These are phyloP conservation scores for Magallana gigas DNA, from an alignment of 1,140 invertebrate species.

Conservation along the genomic window DNA sequence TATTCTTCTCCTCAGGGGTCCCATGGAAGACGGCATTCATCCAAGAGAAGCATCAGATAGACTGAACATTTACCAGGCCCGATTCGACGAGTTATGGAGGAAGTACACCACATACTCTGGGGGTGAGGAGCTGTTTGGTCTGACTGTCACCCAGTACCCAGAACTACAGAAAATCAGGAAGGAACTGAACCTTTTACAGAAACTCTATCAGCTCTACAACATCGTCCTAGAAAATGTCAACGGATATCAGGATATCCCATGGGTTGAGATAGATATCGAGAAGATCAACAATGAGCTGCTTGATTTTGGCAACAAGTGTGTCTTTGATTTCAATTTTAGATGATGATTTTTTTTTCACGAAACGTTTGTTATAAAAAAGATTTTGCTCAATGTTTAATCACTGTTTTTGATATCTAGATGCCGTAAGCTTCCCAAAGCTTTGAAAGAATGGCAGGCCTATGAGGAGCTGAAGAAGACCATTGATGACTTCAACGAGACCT, in stretches of 20 bases:
- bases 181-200: conserved; percentile 96
- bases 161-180: conserved; percentile 94
- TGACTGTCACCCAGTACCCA: conserved; percentile 94
- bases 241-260: conserved; percentile 94
- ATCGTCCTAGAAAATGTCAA: conserved; percentile 97
- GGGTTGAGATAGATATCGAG: conserved; percentile 95
- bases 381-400: too few species aligned
- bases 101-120: conserved; percentile 95
- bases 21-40: conserved; percentile 93
- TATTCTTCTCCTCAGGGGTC: conserved; percentile 82
- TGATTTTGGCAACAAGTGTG: conserved; percentile 96
- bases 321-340: background rate
- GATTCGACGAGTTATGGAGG: conserved; percentile 97
- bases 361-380: background rate
- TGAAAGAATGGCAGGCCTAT: conserved; percentile 99
- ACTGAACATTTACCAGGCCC: conserved; percentile 94
- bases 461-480: conserved; percentile 97
- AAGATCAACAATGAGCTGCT: conserved; percentile 98
- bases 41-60: conserved; percentile 96
- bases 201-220: conserved; percentile 97
- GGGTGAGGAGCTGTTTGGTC: conserved; percentile 96
- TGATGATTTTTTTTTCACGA: background rate
- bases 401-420: conserved; percentile 67
- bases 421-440: conserved; percentile 93
- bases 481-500: conserved; percentile 99